phyloP scores from a whole-genome alignment of 2,888 invertebrate genomes.

The Epirrita christyi region DNA sequence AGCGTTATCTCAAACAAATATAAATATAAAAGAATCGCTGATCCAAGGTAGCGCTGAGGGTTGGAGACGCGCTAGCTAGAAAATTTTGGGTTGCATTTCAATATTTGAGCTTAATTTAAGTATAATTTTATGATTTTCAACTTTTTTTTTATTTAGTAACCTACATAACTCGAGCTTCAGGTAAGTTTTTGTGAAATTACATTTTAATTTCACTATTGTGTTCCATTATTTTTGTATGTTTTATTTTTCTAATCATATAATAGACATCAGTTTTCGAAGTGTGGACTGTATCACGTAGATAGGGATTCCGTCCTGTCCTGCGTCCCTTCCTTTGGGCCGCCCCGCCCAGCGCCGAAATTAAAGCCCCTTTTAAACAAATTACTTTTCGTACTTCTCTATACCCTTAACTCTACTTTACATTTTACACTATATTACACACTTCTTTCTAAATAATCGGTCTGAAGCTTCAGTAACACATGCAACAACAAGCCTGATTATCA shows the following conservation, averaged over 20 bases:
- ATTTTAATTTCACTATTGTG: neutral
- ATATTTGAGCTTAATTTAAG: too few species aligned
- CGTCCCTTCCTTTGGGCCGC: conserved; percentile 69
- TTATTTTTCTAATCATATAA: conserved; percentile 1
- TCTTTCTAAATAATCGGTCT: conserved; percentile 48
- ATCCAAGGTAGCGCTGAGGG: too few species aligned
- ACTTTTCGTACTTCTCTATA: conserved; percentile 61
- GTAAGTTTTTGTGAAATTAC: conserved; percentile 18
- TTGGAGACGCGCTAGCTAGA: too few species aligned
- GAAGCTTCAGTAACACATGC: conserved; percentile 65
- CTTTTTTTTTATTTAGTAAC: conserved; percentile 14
- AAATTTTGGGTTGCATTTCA: too few species aligned
- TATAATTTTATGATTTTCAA: conserved; percentile 1
- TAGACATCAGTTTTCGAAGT: conserved; percentile 66
- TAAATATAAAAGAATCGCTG: too few species aligned
- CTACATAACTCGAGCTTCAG: conserved; percentile 13
- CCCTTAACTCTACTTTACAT: conserved; percentile 60
- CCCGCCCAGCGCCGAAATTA: conserved; percentile 81
- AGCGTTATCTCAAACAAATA: too few species aligned
- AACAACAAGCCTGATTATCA: conserved; percentile 54
- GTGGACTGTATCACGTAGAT: conserved; percentile 72
- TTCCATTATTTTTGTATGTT: conserved; percentile 1
- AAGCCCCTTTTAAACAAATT: conserved; percentile 62
- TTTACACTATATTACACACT: conserved; percentile 67
- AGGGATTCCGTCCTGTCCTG: conserved; percentile 63